Evolutionary conservation across 2,797 vertebrate species (phyloP).

Genomic region (Melanotaenia parkinsoni): DNA sequence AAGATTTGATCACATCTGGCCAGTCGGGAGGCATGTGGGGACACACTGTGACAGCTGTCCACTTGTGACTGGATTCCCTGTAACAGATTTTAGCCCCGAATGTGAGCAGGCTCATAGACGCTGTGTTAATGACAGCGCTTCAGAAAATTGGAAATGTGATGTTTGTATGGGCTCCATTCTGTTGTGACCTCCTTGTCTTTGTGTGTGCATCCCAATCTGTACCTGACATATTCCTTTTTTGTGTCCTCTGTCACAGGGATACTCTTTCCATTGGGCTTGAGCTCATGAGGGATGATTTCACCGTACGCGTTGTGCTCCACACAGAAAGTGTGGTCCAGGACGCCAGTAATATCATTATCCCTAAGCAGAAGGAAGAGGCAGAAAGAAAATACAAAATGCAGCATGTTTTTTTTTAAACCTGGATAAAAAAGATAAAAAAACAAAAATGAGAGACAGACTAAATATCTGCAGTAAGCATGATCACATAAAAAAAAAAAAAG

Average conservation of each 20-base stretch:
- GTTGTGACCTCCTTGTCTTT: not conserved
- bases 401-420: too few species aligned
- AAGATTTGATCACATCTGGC: too few species aligned
- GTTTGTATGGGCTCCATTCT: not conserved
- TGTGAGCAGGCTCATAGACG: too few species aligned
- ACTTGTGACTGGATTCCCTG: too few species aligned
- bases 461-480: too few species aligned
- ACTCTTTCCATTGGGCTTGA: conserved; percentile 95
- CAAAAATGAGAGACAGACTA: too few species aligned
- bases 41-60: too few species aligned
- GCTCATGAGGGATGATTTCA: conserved; percentile 97
- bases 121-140: not conserved
- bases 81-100: too few species aligned
- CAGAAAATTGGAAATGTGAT: not conserved
- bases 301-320: conserved; percentile 97
- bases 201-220: conserved; percentile 15
- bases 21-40: too few species aligned
- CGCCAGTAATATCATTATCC: conserved; percentile 95
- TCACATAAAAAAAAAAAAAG: too few species aligned
- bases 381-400: not conserved
- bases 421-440: too few species aligned
- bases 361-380: conserved; percentile 48
- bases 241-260: conserved; percentile 91
- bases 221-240: conserved; percentile 97
- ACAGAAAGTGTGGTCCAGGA: conserved; percentile 97